phyloP scores from a whole-genome alignment of 2,113 vertebrate species.

The Okapia johnstoni region DNA sequence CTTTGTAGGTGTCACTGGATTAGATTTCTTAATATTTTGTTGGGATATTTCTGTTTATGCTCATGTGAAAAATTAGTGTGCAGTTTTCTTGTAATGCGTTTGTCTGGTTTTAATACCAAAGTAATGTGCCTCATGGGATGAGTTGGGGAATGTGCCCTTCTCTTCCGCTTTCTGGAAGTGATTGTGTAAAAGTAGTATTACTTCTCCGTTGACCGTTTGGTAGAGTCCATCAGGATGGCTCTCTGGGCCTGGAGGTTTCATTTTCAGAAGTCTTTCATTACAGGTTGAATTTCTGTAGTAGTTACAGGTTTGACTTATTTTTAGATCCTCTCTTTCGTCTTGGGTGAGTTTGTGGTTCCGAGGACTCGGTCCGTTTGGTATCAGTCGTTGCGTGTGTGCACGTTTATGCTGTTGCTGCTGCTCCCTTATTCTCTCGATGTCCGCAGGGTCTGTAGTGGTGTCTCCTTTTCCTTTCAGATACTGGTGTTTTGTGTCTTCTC shows the following conservation, averaged over 20 bases:
- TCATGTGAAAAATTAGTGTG: no score
- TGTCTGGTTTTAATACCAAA: not conserved
- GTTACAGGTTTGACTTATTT: fast-evolving
- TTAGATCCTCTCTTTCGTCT: fast-evolving
- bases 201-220: not conserved
- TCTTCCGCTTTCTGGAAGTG: not conserved
- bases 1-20: not conserved
- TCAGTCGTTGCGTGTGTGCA: fast-evolving
- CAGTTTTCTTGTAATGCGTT: not conserved
- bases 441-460: not conserved
- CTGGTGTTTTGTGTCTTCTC: not conserved
- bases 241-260: not conserved
- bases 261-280: not conserved
- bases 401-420: fast-evolving
- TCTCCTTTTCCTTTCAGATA: not conserved
- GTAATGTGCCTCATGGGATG: not conserved
- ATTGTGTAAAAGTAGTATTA: not conserved
- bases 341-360: not conserved
- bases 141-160: not conserved
- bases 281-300: not conserved
- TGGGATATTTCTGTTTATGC: not conserved
- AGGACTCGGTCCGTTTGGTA: not conserved
- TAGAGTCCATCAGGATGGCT: not conserved
- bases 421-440: fast-evolving
- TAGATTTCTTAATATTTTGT: not conserved